Conservation (phyloP, 2,888 invertebrate genomes). For the Maniola hyperantus region DNA sequence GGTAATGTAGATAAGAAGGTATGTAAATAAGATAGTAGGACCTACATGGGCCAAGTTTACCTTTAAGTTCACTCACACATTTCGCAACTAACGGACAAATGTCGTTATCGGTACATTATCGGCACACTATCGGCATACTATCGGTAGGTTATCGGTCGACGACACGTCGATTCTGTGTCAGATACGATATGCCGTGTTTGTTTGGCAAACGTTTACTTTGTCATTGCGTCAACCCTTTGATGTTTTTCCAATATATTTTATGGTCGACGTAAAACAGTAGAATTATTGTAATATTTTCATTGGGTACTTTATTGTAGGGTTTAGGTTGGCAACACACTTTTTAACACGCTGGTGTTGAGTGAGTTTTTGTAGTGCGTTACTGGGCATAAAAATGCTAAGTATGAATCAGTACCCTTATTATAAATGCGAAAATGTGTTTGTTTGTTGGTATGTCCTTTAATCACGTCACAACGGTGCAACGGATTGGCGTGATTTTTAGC, state of each 20-base stretch:
- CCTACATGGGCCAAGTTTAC: conserved; percentile 17
- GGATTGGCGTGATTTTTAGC: too few species aligned
- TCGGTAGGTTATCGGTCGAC: conserved; percentile 49
- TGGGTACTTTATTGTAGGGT: too few species aligned
- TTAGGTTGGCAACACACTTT: too few species aligned
- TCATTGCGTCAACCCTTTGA: conserved; percentile 40
- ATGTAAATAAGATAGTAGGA: conserved; percentile 14
- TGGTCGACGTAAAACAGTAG: conserved; percentile 18
- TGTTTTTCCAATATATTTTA: conserved; percentile 31
- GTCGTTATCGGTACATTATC: conserved; percentile 32
- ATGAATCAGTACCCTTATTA: too few species aligned
- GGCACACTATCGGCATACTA: conserved; percentile 39
- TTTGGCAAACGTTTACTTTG: conserved; percentile 40
- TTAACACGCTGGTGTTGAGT: too few species aligned
- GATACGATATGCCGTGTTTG: conserved; percentile 42
- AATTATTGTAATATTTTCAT: conserved; percentile 3
- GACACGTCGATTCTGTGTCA: conserved; percentile 49
- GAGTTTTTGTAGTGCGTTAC: too few species aligned
- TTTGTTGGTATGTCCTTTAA: too few species aligned
- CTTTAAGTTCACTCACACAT: conserved; percentile 37
- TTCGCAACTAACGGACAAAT: conserved; percentile 51
- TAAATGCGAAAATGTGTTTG: too few species aligned
- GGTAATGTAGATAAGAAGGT: background rate
- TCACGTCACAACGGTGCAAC: too few species aligned
- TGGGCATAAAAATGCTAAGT: too few species aligned